These are phyloP conservation scores for Thamnophis elegans DNA, from an alignment of 2,797 vertebrate species.

Conservation along the genomic window DNA sequence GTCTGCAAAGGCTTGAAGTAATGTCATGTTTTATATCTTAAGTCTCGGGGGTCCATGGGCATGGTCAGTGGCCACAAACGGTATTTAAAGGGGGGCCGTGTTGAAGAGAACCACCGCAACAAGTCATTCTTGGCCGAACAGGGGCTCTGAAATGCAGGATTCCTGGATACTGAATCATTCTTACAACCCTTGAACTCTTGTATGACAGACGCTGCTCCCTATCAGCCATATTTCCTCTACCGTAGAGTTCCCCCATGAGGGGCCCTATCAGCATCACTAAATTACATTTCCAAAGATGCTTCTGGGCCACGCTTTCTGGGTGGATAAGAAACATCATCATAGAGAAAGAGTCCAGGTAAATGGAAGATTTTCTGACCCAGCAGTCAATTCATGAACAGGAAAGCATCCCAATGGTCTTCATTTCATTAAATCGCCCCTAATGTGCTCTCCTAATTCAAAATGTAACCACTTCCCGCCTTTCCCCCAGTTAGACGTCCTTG, in stretches of 20 bases:
- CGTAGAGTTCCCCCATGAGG: not conserved
- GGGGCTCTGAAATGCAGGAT: not conserved
- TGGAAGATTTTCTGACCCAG: not conserved
- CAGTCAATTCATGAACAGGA: not conserved
- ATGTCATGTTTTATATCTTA: not conserved
- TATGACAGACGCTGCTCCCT: not conserved
- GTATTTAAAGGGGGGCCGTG: not conserved
- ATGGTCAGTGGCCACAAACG: not conserved
- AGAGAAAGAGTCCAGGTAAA: not conserved
- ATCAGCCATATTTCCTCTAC: not conserved
- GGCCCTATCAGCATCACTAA: not conserved
- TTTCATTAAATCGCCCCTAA: not conserved
- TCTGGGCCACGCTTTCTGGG: not conserved
- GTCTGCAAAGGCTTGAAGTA: not conserved
- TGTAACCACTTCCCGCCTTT: not conserved
- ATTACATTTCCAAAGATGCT: not conserved
- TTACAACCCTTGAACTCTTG: not conserved
- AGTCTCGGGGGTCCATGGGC: not conserved
- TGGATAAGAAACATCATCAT: not conserved
- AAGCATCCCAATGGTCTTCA: not conserved
- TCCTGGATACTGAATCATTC: not conserved
- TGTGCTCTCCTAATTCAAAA: not conserved
- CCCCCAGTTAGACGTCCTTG: not conserved
- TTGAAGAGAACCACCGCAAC: not conserved
- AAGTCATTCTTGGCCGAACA: not conserved